Conservation (phyloP, 2,113 vertebrate genomes). For the Paradisaea rubra region DNA sequence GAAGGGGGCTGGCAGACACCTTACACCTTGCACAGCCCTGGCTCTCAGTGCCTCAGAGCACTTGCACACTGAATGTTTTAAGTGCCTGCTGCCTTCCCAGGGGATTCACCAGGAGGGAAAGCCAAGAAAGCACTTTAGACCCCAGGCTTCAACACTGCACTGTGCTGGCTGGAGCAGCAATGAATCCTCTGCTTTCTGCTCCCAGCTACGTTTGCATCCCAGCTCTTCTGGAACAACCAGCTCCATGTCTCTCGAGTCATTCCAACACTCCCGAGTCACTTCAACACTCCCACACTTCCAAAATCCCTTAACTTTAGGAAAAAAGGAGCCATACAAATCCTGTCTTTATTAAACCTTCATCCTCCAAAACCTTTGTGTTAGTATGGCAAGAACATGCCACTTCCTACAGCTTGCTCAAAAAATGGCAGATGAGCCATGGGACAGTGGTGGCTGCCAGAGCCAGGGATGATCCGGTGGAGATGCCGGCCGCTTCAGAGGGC, state of each 20-base stretch:
- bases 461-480: not conserved
- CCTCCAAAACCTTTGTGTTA: not conserved
- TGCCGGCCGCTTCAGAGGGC: not conserved
- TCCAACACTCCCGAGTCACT: not conserved
- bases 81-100: not conserved
- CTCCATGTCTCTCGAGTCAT: not conserved
- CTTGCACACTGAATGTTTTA: accelerated
- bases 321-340: not conserved
- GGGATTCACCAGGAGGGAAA: not conserved
- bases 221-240: not conserved
- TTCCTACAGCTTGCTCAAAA: not conserved
- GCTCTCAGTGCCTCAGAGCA: not conserved
- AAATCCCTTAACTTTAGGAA: not conserved
- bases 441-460: not conserved
- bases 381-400: not conserved
- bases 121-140: not conserved
- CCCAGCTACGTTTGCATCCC: not conserved
- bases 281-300: not conserved
- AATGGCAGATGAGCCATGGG: not conserved
- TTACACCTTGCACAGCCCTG: not conserved
- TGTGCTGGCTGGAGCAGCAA: not conserved
- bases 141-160: not conserved
- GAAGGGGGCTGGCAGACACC: not conserved
- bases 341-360: conserved; percentile 1
- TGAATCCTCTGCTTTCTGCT: not conserved